These are phyloP conservation scores for Abramis brama DNA, from an alignment of 2,113 vertebrate species.

Conservation along the genomic window DNA sequence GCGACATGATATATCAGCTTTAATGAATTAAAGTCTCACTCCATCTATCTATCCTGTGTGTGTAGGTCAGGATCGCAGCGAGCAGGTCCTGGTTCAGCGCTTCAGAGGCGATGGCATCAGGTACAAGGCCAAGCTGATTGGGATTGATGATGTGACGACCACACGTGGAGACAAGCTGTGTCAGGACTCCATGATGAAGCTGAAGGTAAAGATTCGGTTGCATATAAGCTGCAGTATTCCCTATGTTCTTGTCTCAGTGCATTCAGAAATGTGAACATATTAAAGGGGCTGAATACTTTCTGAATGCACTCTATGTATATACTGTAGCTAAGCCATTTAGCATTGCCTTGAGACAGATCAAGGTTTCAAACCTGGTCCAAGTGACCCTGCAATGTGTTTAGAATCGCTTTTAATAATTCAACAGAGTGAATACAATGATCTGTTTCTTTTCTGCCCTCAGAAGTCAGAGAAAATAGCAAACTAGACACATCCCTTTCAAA, in stretches of 20 bases:
- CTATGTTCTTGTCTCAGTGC: not conserved
- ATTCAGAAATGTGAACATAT: not conserved
- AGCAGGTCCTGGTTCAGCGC: slow-evolving; percentile 95
- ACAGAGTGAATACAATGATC: not conserved
- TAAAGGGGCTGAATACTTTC: slow-evolving; percentile 2
- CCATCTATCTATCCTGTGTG: slow-evolving; percentile 5
- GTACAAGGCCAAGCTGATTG: slow-evolving; percentile 97
- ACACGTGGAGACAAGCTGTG: slow-evolving; percentile 98
- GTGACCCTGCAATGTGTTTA: not conserved
- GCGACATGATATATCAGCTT: not conserved
- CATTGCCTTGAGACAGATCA: slow-evolving; percentile 17
- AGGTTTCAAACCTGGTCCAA: slow-evolving; percentile 1
- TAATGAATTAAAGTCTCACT: not conserved
- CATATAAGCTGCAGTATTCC: no score
- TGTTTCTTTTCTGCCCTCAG: not conserved
- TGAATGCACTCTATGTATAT: not conserved
- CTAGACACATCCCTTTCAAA: not conserved
- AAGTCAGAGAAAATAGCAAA: not conserved
- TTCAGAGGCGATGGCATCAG: slow-evolving; percentile 96
- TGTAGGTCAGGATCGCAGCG: slow-evolving; percentile 94
- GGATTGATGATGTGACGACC: slow-evolving; percentile 93
- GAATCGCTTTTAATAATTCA: not conserved
- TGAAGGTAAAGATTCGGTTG: slow-evolving; percentile 81
- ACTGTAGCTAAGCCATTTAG: not conserved
- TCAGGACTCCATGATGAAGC: slow-evolving; percentile 99